Evolutionary conservation across 92 coral and sea anemone genomes (phyloP).

Genomic region (Porites divaricata): DNA sequence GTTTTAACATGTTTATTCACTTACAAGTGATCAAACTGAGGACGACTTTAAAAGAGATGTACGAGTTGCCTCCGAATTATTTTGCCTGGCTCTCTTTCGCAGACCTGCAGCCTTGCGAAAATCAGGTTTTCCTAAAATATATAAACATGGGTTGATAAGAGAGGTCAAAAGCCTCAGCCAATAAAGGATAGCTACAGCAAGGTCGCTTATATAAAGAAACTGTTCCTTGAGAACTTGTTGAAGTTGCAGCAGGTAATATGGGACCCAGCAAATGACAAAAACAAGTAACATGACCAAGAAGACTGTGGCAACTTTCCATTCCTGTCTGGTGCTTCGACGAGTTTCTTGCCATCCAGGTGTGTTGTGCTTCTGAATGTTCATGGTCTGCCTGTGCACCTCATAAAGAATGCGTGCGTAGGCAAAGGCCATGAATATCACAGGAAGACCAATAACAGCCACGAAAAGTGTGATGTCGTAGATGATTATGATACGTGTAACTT

Average conservation of each 20-base stretch:
- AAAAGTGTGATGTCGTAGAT: conserved; percentile 64
- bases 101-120: conserved; percentile 58
- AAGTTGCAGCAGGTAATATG: conserved; percentile 52
- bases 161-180: conserved; percentile 61
- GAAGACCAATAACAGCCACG: conserved; percentile 53
- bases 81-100: conserved; percentile 9
- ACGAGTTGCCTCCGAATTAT: conserved; percentile 5
- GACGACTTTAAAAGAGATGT: conserved; percentile 18
- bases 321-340: conserved; percentile 45
- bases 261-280: conserved; percentile 72
- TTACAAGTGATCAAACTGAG: background rate
- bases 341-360: conserved; percentile 74
- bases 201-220: conserved; percentile 15
- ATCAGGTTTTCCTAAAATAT: conserved; percentile 78
- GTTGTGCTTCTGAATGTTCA: conserved; percentile 53
- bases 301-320: conserved; percentile 66
- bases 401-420: conserved; percentile 63
- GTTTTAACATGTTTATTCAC: too few species aligned
- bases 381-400: conserved; percentile 70
- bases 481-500: conserved; percentile 5
- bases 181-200: conserved; percentile 21
- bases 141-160: conserved; percentile 74
- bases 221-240: conserved; percentile 51
- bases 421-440: conserved; percentile 64
- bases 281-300: conserved; percentile 66